Conservation (phyloP, 2,113 vertebrate species). For the Kryptolebias marmoratus region DNA sequence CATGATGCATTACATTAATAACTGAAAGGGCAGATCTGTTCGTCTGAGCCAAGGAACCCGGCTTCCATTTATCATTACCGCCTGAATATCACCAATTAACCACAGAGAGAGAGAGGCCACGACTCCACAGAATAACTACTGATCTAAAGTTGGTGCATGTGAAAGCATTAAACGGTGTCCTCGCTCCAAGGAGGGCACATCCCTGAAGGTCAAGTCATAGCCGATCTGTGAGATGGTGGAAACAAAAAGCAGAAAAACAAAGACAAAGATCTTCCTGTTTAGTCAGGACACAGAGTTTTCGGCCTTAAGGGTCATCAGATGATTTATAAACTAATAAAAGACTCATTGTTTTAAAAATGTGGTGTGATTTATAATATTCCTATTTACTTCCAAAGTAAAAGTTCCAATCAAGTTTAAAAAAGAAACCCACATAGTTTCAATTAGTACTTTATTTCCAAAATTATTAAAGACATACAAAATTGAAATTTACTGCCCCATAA, state of each 20-base stretch:
- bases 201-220: slow-evolving; percentile 4
- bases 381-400: slow-evolving; percentile 1
- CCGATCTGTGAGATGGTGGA: background rate
- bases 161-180: slow-evolving; percentile 12
- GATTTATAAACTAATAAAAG: slow-evolving; percentile 5
- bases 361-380: background rate
- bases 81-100: slow-evolving; percentile 9
- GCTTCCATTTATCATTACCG: slow-evolving; percentile 22
- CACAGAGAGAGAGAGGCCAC: background rate
- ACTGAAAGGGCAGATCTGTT: slow-evolving; percentile 15
- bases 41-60: background rate
- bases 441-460: slow-evolving; percentile 75
- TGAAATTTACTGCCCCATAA: slow-evolving; percentile 23
- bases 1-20: slow-evolving; percentile 51
- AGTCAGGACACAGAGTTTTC: background rate
- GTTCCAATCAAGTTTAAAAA: background rate
- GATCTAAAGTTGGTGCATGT: background rate
- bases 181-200: slow-evolving; percentile 21
- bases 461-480: slow-evolving; percentile 51
- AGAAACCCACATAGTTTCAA: slow-evolving; percentile 19
- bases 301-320: background rate
- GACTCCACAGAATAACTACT: background rate
- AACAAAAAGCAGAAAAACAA: slow-evolving; percentile 2
- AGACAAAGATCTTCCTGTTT: slow-evolving; percentile 4
- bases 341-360: background rate